Evolutionary conservation across 2,797 vertebrate species (phyloP), one percentile per base, ranked within the genome.

Genomic region (Lerista edwardsae): DNA sequence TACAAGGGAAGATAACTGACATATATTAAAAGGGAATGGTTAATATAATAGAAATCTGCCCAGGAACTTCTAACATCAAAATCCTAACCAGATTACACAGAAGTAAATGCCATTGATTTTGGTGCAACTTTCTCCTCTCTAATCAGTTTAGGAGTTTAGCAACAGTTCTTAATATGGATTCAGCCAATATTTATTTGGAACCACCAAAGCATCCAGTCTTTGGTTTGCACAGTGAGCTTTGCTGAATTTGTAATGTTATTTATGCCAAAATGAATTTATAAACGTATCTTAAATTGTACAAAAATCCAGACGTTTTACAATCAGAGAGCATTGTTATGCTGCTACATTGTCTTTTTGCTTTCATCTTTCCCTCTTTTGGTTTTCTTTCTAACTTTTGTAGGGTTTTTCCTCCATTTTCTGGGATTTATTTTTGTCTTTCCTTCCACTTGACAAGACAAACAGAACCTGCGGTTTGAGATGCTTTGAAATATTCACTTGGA

Each of bases 221-320:
- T 34, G 62, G 36, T 62, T 25, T 74, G 57, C 23, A 64, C 12
- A 9, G 7, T 62, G 57, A 47, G 36, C 55, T 62, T 73, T 73
- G 55, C 31, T 82, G 57, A 64, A 62, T 62, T 47, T 59, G 9
- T 34, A 67, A 69, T 69, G 65, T 39, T 59, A 57, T 36, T 39
- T 86, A 62, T 69, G 75, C 36, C 51, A 59, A 83, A 82, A 1
- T 47, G 85, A 85, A 86, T 64, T 1, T 29, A 15, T 8, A 84
- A 59, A 61, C 23, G 0, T 36, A 67, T 1, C 12, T 87, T 79
- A 72, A 84, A 84, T 25, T 87, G 67, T 1, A 86, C 75, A 85
- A 84, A 3, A 2, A 84, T 4, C 64, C 75, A 84, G 65, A 51
- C 0, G 78, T 81, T 86, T 84, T 62, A 75, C 85, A 68, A 76